Evolutionary conservation across 2,797 vertebrate species (phyloP).

Genomic region (Echeneis naucrates): DNA sequence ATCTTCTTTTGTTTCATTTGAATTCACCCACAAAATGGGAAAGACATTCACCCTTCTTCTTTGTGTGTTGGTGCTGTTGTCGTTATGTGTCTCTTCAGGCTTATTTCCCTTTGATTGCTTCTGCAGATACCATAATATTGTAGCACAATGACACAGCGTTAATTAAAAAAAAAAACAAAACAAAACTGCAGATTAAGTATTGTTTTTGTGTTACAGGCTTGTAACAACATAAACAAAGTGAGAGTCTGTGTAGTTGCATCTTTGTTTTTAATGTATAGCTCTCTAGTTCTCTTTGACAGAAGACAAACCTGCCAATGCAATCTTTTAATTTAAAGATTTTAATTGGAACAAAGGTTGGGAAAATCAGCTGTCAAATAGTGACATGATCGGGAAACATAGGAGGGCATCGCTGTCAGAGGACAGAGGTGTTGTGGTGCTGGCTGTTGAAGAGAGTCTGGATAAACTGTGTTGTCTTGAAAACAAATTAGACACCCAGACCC

Average conservation of each 20-base stretch:
- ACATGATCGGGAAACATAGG: not conserved
- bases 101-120: constrained; percentile 31
- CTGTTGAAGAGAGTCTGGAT: not conserved
- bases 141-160: constrained; percentile 17
- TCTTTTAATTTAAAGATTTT: constrained; percentile 7
- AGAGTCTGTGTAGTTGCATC: not conserved
- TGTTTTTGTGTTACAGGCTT: constrained; percentile 1
- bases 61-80: constrained; percentile 5
- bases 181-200: too few species aligned
- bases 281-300: constrained; percentile 5
- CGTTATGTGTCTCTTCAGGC: constrained; percentile 7
- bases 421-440: not conserved
- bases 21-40: not conserved
- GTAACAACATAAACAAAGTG: not conserved
- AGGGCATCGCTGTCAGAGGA: not conserved
- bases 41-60: not conserved
- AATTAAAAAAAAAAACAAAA: constrained; percentile 26
- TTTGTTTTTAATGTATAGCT: constrained; percentile 23
- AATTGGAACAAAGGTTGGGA: constrained; percentile 1
- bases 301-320: constrained; percentile 1
- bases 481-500: not conserved
- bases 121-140: constrained; percentile 12
- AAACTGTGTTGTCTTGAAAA: not conserved
- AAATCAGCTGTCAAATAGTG: not conserved
- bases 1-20: constrained; percentile 19